phyloP scores from a whole-genome alignment of 2,797 vertebrate genomes.

The Leuciscus waleckii region DNA sequence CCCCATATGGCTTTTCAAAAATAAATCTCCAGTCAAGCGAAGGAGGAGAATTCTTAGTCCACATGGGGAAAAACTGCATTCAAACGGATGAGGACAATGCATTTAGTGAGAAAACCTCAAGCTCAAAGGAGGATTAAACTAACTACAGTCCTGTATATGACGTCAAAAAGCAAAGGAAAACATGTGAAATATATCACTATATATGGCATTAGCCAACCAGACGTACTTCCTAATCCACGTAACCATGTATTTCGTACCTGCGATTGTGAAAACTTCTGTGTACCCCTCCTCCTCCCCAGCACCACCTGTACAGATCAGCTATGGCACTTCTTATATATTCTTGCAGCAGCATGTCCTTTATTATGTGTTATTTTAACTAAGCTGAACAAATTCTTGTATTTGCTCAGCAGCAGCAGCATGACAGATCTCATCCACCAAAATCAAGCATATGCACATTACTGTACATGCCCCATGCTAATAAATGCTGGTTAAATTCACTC shows the following conservation, averaged over 20 bases:
- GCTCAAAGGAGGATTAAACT: background rate
- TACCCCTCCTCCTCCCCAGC: background rate
- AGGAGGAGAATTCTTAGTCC: slow-evolving; percentile 65
- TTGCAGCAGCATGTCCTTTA: background rate
- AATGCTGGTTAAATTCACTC: no score
- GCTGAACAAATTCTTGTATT: background rate
- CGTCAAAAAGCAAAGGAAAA: background rate
- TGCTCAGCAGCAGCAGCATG: background rate
- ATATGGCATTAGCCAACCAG: background rate
- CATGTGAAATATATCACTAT: background rate
- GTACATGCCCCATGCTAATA: no score
- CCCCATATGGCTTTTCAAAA: slow-evolving; percentile 71
- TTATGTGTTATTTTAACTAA: background rate
- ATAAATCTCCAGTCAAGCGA: slow-evolving; percentile 76
- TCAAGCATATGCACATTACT: background rate
- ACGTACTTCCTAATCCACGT: background rate
- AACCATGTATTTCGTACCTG: background rate
- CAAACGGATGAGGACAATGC: background rate
- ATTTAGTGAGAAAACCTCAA: background rate
- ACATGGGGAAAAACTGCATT: background rate
- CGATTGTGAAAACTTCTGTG: background rate
- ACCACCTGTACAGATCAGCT: background rate
- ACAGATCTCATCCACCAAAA: background rate
- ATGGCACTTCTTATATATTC: background rate
- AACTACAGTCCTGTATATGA: background rate